Percentiles rank a stretch among this genome's conserved stretches.
Evolutionary conservation across 2,797 vertebrate genomes (phyloP).

Genomic region (Hydrolagus colliei): DNA sequence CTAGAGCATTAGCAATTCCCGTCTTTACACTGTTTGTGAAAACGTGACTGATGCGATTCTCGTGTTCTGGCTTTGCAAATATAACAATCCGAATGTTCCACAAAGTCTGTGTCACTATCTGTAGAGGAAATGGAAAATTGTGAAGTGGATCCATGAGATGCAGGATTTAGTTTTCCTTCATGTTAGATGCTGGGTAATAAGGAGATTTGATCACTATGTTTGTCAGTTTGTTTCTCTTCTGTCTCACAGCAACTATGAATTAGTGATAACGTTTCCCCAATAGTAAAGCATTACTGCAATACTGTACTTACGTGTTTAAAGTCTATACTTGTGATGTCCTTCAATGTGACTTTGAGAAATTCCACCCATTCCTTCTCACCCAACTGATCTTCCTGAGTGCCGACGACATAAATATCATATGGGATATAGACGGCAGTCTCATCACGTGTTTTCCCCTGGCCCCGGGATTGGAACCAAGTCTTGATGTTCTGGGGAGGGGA

Average conservation of each 20-base stretch:
- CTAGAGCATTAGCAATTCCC: conserved; percentile 89
- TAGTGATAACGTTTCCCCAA: too few relatives aligned
- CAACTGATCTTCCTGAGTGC: conserved; percentile 87
- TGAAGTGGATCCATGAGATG: background rate
- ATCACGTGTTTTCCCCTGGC: conserved; percentile 85
- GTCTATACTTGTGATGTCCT: conserved; percentile 82
- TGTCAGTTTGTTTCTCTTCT: too few relatives aligned
- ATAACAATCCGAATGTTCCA: conserved; percentile 93
- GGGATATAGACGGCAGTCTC: conserved; percentile 91
- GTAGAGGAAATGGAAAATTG: conserved; percentile 34
- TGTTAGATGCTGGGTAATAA: background rate
- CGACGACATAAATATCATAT: conserved; percentile 91
- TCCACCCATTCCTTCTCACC: conserved; percentile 90
- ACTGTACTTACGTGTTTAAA: conserved; percentile 76
- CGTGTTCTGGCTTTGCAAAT: conserved; percentile 86
- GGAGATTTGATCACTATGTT: background rate
- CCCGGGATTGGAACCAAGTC: conserved; percentile 95
- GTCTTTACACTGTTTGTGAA: conserved; percentile 90
- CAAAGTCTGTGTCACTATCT: conserved; percentile 88
- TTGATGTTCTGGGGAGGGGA: conserved; percentile 75
- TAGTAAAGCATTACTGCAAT: background rate
- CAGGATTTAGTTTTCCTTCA: background rate
- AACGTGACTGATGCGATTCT: conserved; percentile 90
- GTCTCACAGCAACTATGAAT: too few relatives aligned
- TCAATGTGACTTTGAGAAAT: conserved; percentile 68